Evolutionary conservation across 2,797 vertebrate genomes (phyloP).

Genomic region (Hydrocynus forskahlii): DNA sequence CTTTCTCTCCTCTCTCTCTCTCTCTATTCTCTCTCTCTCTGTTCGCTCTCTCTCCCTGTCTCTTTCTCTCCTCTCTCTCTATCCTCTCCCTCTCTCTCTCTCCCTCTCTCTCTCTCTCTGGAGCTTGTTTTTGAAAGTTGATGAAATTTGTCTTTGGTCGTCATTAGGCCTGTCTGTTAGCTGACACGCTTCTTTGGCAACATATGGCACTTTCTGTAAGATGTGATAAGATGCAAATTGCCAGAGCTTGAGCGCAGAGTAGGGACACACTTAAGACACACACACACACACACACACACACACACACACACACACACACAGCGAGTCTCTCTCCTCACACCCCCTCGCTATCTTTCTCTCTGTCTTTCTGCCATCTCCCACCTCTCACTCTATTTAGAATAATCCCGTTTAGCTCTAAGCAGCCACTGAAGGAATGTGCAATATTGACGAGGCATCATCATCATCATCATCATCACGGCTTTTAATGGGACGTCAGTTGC

Average conservation of each 20-base stretch:
- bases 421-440: conserved; percentile 47
- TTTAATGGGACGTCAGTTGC: conserved; percentile 32
- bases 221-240: conserved; percentile 75
- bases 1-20: no score
- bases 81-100: conserved; percentile 32
- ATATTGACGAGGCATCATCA: conserved; percentile 48
- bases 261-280: conserved; percentile 38
- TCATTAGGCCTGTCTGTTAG: conserved; percentile 82
- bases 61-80: no score
- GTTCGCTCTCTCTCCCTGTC: no score
- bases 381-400: conserved; percentile 46
- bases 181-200: conserved; percentile 77
- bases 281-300: conserved; percentile 36
- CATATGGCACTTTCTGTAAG: conserved; percentile 78
- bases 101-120: conserved; percentile 24
- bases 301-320: conserved; percentile 40
- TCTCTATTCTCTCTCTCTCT: no score
- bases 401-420: conserved; percentile 39
- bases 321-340: conserved; percentile 45
- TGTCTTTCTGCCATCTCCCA: conserved; percentile 45
- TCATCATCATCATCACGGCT: no score
- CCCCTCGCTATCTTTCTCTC: conserved; percentile 30
- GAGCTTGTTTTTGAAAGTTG: conserved; percentile 74
- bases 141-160: conserved; percentile 79
- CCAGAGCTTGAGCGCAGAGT: conserved; percentile 50